A percentile compares a stretch with the other conserved stretches of the same genome.
These are phyloP conservation scores for Enteromius mattozi DNA, from an alignment of 2,797 vertebrate genomes.

Conservation along the genomic window DNA sequence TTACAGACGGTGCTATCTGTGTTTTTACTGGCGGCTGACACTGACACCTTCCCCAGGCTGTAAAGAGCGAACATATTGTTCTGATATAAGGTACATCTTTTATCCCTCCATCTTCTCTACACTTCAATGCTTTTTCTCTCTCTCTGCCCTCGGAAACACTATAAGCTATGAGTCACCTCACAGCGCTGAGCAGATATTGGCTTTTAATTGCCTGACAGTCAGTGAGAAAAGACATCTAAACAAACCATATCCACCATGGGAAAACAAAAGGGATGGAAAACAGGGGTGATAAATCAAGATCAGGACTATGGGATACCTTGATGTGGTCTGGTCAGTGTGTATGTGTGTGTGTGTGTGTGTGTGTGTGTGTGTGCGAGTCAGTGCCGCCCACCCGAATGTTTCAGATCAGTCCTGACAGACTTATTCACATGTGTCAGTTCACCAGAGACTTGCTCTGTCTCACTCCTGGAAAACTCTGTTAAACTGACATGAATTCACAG, in stretches of 20 bases:
- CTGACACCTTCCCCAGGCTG: background rate
- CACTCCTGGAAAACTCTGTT: background rate
- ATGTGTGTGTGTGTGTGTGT: background rate
- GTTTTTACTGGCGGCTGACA: background rate
- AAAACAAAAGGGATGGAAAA: conserved; percentile 9
- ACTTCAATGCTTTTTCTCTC: conserved; percentile 3
- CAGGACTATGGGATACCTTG: conserved; percentile 9
- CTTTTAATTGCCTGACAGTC: conserved; percentile 73
- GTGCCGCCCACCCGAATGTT: background rate
- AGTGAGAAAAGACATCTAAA: conserved; percentile 57
- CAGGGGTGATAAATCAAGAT: conserved; percentile 8
- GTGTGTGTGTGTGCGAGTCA: background rate
- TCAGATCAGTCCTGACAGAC: conserved; percentile 36
- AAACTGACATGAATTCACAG: background rate
- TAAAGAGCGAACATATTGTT: background rate
- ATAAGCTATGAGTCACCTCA: conserved; percentile 69
- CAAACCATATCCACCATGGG: conserved; percentile 42
- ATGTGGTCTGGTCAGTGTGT: conserved; percentile 7
- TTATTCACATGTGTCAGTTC: conserved; percentile 28
- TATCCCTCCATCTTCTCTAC: conserved; percentile 2
- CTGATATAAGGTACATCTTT: conserved; percentile 4
- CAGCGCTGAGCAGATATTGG: conserved; percentile 58
- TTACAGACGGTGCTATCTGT: background rate
- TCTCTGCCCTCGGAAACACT: conserved; percentile 49
- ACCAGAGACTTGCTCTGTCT: background rate